phyloP scores from a whole-genome alignment of 2,113 vertebrate species.

The Salminus brasiliensis region DNA sequence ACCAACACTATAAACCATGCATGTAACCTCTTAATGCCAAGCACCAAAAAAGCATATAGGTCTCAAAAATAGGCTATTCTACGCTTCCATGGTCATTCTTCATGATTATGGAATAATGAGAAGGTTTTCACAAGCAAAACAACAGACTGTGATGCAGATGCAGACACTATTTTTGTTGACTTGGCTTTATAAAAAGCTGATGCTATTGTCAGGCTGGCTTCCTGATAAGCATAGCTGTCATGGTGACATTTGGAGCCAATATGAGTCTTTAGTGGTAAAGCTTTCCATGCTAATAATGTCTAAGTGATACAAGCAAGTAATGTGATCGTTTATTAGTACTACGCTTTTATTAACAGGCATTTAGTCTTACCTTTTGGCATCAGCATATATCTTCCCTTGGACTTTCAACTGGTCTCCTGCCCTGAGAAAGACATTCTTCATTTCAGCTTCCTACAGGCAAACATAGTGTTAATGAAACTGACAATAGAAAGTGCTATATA shows the following conservation, averaged over 20 bases:
- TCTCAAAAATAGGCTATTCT: background rate
- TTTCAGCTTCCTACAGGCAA: constrained; percentile 70
- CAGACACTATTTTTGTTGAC: background rate
- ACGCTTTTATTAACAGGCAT: no score
- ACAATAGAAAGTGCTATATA: no score
- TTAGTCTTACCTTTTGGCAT: constrained; percentile 65
- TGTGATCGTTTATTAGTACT: no score
- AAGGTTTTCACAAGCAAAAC: background rate
- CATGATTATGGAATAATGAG: background rate
- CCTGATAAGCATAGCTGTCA: background rate
- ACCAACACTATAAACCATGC: no score
- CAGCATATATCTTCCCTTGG: constrained; percentile 73
- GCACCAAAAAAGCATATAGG: background rate
- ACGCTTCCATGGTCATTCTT: background rate
- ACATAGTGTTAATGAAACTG: background rate
- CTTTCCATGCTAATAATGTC: no score
- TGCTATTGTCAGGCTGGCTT: background rate
- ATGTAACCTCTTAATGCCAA: background rate
- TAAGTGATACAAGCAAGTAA: no score
- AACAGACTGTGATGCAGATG: background rate
- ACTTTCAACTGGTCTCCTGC: constrained; percentile 79
- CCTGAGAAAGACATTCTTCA: constrained; percentile 76
- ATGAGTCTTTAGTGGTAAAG: background rate
- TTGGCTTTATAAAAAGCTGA: background rate
- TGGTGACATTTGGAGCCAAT: background rate